phyloP scores from a whole-genome alignment of 2,888 invertebrate species.

The Rhodophaea formosa region DNA sequence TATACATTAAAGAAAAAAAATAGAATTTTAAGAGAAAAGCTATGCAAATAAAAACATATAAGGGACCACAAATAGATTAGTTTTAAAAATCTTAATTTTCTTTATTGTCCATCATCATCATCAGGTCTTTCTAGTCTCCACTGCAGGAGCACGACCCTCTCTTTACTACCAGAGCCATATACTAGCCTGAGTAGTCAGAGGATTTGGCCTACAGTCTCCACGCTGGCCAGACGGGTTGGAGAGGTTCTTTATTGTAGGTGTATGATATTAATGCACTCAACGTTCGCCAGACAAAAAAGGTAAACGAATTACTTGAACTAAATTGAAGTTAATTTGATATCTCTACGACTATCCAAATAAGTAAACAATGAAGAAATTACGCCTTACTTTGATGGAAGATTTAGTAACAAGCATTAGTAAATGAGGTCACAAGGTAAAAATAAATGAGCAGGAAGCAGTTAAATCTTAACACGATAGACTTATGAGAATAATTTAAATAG shows the following conservation, averaged over 20 bases:
- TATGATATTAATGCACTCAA: background rate
- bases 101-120: no score
- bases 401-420: conserved; percentile 28
- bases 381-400: conserved; percentile 3
- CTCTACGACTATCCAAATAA: background rate
- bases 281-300: conserved; percentile 2
- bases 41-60: background rate
- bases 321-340: background rate
- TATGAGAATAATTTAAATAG: no score
- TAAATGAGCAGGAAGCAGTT: conserved; percentile 46
- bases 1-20: background rate
- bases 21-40: background rate
- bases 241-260: conserved; percentile 13
- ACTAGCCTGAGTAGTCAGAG: no score
- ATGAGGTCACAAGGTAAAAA: background rate
- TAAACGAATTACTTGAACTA: background rate
- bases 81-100: no score
- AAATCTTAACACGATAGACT: no score
- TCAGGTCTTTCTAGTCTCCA: no score
- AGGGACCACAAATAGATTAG: no score
- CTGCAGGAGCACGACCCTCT: no score
- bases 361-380: conserved; percentile 12
- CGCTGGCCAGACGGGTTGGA: no score
- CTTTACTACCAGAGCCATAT: no score
- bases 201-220: no score